These are phyloP conservation scores for Bradysia coprophila DNA, from an alignment of 1,140 invertebrate genomes.

Conservation along the genomic window DNA sequence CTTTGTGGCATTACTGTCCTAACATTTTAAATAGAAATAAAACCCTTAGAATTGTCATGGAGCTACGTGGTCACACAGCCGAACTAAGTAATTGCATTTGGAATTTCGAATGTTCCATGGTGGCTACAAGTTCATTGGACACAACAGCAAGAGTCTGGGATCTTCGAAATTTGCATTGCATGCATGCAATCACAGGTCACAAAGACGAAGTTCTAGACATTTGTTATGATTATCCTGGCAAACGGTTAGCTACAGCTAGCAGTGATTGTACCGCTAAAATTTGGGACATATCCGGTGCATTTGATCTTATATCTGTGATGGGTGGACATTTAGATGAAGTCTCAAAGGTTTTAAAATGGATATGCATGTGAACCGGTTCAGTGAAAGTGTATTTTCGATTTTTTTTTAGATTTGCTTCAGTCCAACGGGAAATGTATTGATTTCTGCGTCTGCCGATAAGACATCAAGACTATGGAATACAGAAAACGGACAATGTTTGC, in stretches of 20 bases:
- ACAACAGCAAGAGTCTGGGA: constrained; percentile 63
- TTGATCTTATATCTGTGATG: constrained; percentile 39
- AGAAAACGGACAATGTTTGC: constrained; percentile 42
- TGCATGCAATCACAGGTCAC: constrained; percentile 41
- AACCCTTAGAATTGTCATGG: constrained; percentile 41
- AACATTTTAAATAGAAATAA: constrained; percentile 6
- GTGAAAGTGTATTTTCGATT: no score
- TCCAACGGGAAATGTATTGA: constrained; percentile 44
- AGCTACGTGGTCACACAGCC: constrained; percentile 43
- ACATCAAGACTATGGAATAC: constrained; percentile 58
- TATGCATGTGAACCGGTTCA: no score
- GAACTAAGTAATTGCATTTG: constrained; percentile 58
- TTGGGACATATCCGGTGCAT: constrained; percentile 38
- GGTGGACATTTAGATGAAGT: constrained; percentile 56
- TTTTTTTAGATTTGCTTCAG: constrained; percentile 49
- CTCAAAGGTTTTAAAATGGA: constrained; percentile 51
- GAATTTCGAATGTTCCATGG: constrained; percentile 47
- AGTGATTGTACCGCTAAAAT: constrained; percentile 49
- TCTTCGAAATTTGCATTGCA: constrained; percentile 31
- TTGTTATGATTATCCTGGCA: constrained; percentile 48
- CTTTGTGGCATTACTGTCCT: constrained; percentile 1
- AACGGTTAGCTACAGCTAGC: constrained; percentile 47
- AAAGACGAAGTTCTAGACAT: constrained; percentile 61
- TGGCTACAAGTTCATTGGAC: constrained; percentile 55
- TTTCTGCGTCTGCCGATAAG: constrained; percentile 55